A percentile compares a stretch with the other conserved stretches of the same genome.
These are phyloP conservation scores for Dicaeum eximium DNA, from an alignment of 2,113 vertebrate genomes.

Conservation along the genomic window DNA sequence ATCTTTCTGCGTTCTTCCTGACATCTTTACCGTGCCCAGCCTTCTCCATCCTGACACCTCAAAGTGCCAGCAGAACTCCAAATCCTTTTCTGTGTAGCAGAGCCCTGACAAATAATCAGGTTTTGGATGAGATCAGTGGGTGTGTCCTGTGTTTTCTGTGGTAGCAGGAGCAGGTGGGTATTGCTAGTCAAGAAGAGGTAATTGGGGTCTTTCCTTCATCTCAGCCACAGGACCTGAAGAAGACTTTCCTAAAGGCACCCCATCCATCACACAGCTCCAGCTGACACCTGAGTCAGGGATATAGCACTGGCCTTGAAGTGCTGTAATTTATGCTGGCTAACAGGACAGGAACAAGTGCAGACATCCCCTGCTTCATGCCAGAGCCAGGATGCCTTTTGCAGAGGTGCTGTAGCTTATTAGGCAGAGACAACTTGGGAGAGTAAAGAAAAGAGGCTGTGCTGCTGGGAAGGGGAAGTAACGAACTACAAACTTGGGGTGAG, in stretches of 20 bases:
- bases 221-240: background rate
- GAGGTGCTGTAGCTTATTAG: background rate
- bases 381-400: background rate
- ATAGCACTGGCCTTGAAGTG: background rate
- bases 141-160: rapidly evolving
- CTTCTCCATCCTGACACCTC: background rate
- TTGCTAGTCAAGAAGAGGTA: background rate
- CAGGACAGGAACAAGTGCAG: background rate
- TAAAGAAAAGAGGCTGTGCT: background rate
- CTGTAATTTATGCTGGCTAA: background rate
- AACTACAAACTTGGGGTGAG: rapidly evolving
- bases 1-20: background rate
- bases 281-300: background rate
- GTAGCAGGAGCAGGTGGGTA: background rate
- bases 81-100: background rate
- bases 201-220: background rate
- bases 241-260: background rate
- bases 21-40: background rate
- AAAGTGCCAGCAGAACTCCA: background rate
- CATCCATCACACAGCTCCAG: background rate
- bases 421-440: background rate
- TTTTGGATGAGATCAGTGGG: background rate
- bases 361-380: background rate
- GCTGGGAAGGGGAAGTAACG: background rate
- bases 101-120: background rate